A percentile compares a stretch with the other conserved stretches of the same genome.
Conservation (phyloP, 2,113 vertebrate species). For the Eulemur macaco region DNA sequence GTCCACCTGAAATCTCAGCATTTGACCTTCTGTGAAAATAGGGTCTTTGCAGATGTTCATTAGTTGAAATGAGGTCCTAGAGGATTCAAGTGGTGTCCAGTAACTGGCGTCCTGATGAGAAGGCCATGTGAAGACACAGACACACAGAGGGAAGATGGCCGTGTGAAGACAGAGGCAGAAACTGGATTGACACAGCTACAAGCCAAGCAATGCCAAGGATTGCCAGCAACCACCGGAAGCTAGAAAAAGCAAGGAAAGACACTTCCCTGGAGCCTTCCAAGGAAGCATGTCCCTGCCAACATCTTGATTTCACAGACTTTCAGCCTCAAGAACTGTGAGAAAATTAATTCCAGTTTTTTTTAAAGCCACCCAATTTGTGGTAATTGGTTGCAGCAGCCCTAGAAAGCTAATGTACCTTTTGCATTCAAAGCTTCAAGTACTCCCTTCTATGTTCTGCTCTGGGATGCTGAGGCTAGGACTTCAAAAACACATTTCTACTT, state of each 20-base stretch:
- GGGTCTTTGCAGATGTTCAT: not conserved
- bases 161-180: not conserved
- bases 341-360: not conserved
- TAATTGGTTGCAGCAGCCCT: not conserved
- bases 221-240: not conserved
- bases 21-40: not conserved
- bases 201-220: not conserved
- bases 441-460: not conserved
- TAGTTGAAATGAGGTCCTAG: not conserved
- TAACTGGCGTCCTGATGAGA: not conserved
- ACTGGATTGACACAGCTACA: not conserved
- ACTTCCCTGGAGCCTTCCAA: not conserved
- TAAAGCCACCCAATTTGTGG: not conserved
- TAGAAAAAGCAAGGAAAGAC: not conserved
- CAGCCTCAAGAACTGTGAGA: not conserved
- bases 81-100: not conserved
- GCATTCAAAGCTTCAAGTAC: not conserved
- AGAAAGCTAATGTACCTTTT: not conserved
- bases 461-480: not conserved
- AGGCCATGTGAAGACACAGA: not conserved
- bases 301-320: not conserved
- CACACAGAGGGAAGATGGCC: not conserved
- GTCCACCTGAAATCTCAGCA: not conserved
- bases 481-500: not conserved
- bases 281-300: not conserved